Evolutionary conservation across 2,888 invertebrate species (phyloP), one percentile per base, ranked within the genome.

Genomic region (Archips crataeganus): DNA sequence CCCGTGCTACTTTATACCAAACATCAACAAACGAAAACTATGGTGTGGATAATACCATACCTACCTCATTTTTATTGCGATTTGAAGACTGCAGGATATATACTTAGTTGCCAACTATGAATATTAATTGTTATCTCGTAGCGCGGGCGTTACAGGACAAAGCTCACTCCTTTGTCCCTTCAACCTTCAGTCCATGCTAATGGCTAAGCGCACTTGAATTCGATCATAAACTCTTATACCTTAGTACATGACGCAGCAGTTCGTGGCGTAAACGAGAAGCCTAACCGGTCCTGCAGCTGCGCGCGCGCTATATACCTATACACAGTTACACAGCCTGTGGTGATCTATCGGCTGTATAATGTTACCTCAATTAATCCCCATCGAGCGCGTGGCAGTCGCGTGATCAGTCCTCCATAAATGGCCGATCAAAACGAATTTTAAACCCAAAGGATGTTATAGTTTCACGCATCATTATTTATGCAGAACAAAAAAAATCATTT

Each of bases 281-380:
- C 79, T 79, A 92, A 94, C 94, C 93, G 92, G 94, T 94, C 87
- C 81, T 85, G 92, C 93, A 93, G 94, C 93, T 94, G 93, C 93
- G 90, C 90, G 89, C 87, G 90, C 90, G 83, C 83, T 70, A 78
- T 75, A 39, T 79, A 80, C 79, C 77, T 79, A 78, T 49, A 77
- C 76, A 68, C 77, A 77, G 77, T 77, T 73, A 79, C 78, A 78
- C 74, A 61, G 69, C 34, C 59, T 39, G 62, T 15, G 61, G 72
- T 69, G 73, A 73, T 69, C 59, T 73, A 73, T 68, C 64, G 59
- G 63, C 63, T 15, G 72, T 64, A 64, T 69, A 63, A 72, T 62
- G 23, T 71, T 66, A 60, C 71, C 60, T 54, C 63, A 47, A 73
- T 69, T 49, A 49, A 64, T 68, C 39, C 63, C 13, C n/a, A 39